Conservation (phyloP, 2,888 invertebrate genomes). For the Phyto melanocephala region DNA sequence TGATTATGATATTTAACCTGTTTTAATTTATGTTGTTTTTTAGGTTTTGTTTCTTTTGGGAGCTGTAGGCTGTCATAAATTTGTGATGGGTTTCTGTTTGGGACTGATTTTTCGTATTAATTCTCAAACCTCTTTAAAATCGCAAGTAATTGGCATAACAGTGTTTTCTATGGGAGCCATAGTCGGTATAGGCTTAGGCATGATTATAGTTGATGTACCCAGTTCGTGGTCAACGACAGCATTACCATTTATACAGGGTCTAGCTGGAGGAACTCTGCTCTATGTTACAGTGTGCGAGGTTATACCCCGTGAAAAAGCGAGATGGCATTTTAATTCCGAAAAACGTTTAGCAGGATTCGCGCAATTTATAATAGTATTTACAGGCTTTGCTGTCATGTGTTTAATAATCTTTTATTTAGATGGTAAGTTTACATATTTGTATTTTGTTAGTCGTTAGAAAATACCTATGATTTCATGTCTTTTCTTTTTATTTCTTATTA, state of each 20-base stretch:
- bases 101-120: slow-evolving; percentile 86
- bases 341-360: slow-evolving; percentile 82
- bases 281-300: slow-evolving; percentile 89
- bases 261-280: slow-evolving; percentile 87
- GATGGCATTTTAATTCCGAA: slow-evolving; percentile 83
- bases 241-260: slow-evolving; percentile 83
- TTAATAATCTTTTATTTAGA: slow-evolving; percentile 82
- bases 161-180: slow-evolving; percentile 86
- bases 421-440: slow-evolving; percentile 69
- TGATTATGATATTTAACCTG: not conserved
- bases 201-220: slow-evolving; percentile 81
- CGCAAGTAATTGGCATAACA: slow-evolving; percentile 81
- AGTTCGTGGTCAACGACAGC: slow-evolving; percentile 78
- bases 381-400: slow-evolving; percentile 84
- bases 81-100: slow-evolving; percentile 89
- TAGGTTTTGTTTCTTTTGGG: slow-evolving; percentile 84
- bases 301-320: slow-evolving; percentile 86
- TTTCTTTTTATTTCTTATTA: slow-evolving; percentile 34
- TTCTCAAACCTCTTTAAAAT: slow-evolving; percentile 73
- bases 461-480: not conserved
- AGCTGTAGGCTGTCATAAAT: slow-evolving; percentile 89
- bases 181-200: slow-evolving; percentile 84
- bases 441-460: not conserved
- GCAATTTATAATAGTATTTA: slow-evolving; percentile 82
- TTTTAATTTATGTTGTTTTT: not conserved